A percentile compares a stretch with the other conserved stretches of the same genome.
These are phyloP conservation scores for Galleria mellonella DNA, from an alignment of 1,140 invertebrate species.

Conservation along the genomic window DNA sequence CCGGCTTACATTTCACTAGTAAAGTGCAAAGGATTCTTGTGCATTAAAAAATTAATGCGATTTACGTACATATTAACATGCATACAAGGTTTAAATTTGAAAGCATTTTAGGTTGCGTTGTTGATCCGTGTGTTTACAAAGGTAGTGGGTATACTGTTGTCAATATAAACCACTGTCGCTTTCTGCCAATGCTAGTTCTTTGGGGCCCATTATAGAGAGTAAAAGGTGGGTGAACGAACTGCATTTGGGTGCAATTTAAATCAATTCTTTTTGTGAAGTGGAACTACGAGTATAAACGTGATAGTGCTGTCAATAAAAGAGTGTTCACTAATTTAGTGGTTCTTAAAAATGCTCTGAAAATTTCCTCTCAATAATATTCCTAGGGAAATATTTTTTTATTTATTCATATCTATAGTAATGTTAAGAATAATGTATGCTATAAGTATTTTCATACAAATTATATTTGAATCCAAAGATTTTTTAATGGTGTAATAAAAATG, in stretches of 20 bases:
- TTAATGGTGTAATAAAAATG: neutral
- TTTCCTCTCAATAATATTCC: neutral
- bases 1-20: conserved; percentile 22
- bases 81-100: conserved; percentile 38
- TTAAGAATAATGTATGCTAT: neutral
- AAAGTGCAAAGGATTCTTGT: conserved; percentile 9
- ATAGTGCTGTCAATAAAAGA: neutral
- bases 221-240: conserved; percentile 65
- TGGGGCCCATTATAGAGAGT: conserved; percentile 55
- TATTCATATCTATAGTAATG: neutral
- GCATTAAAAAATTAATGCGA: neutral
- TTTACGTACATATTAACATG: conserved; percentile 20
- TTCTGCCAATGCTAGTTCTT: conserved; percentile 63
- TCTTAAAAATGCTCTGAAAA: neutral
- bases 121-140: conserved; percentile 34
- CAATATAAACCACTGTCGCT: conserved; percentile 70
- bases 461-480: neutral
- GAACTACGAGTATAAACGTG: conserved; percentile 5
- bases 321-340: no score
- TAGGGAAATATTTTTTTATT: neutral
- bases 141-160: conserved; percentile 59
- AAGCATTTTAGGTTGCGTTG: conserved; percentile 12
- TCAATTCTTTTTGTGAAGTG: conserved; percentile 24
- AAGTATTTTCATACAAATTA: neutral
- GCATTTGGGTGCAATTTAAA: conserved; percentile 19